These are phyloP conservation scores for Hemicentrotus pulcherrimus DNA, from an alignment of 35 echinoderm and acorn worm species.

Conservation along the genomic window DNA sequence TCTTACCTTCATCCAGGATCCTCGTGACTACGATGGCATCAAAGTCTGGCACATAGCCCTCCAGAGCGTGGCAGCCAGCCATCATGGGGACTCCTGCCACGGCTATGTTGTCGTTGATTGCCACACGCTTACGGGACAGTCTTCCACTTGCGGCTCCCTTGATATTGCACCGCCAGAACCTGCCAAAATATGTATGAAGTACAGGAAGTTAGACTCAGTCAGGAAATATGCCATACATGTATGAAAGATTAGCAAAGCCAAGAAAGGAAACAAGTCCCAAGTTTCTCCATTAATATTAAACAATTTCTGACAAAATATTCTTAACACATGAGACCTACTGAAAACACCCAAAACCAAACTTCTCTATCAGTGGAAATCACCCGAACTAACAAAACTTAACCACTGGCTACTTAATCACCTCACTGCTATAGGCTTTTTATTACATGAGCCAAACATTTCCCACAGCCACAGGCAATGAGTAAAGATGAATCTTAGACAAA, in stretches of 20 bases:
- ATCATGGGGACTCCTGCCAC: slow-evolving; percentile 87
- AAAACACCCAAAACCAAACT: no score
- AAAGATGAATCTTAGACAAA: no score
- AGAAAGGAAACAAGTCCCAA: not conserved
- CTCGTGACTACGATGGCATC: slow-evolving; percentile 79
- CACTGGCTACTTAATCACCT: no score
- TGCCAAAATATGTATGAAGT: not conserved
- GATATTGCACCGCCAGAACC: slow-evolving; percentile 79
- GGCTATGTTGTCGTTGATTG: slow-evolving; percentile 77
- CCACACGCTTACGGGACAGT: slow-evolving; percentile 60
- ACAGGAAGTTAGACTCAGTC: not conserved
- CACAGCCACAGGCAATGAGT: no score
- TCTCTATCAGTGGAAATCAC: no score
- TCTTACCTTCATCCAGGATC: slow-evolving; percentile 75
- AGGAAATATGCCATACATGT: not conserved
- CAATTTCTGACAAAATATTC: not conserved
- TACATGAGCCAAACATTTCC: no score
- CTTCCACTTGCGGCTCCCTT: slow-evolving; percentile 67
- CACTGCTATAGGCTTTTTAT: no score
- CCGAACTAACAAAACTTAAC: no score
- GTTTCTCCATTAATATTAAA: not conserved
- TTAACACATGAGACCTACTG: no score
- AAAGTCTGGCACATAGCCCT: slow-evolving; percentile 79
- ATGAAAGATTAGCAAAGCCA: not conserved
- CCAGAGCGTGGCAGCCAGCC: slow-evolving; percentile 57